Percentiles rank a stretch among this genome's conserved stretches.
phyloP scores from a whole-genome alignment of 2,113 vertebrate species.

The Takifugu flavidus region DNA sequence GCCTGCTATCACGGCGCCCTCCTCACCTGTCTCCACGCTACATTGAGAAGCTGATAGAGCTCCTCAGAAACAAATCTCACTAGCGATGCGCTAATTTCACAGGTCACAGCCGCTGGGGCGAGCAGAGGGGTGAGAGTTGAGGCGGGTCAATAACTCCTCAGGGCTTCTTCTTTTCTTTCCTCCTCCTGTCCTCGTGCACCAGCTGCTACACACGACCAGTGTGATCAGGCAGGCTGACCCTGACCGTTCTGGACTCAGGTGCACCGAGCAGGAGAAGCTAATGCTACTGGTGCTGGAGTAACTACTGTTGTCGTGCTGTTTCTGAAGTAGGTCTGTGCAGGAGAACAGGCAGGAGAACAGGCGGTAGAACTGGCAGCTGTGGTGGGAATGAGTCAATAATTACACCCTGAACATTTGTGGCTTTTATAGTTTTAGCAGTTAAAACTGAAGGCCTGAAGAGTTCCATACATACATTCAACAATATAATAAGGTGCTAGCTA shows the following conservation, averaged over 20 bases:
- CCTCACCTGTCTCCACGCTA: constrained; percentile 63
- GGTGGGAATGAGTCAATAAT: too few species aligned
- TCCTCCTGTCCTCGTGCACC: constrained; percentile 30
- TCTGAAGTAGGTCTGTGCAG: neutral
- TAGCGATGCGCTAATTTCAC: constrained; percentile 71
- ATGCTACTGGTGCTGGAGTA: constrained; percentile 4
- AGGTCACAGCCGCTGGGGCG: constrained; percentile 65
- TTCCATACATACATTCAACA: too few species aligned
- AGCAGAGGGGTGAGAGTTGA: constrained; percentile 60
- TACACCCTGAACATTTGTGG: too few species aligned
- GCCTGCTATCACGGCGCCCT: constrained; percentile 7
- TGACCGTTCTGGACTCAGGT: constrained; percentile 60
- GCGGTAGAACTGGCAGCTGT: neutral
- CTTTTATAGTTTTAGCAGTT: too few species aligned
- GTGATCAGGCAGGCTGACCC: constrained; percentile 66
- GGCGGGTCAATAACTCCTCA: constrained; percentile 70
- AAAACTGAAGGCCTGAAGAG: too few species aligned
- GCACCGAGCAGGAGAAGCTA: constrained; percentile 36
- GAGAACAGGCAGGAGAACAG: neutral
- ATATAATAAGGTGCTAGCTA: too few species aligned
- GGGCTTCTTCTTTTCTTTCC: constrained; percentile 58
- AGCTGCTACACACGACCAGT: constrained; percentile 65
- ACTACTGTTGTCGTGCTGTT: constrained; percentile 8
- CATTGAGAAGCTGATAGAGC: constrained; percentile 68
- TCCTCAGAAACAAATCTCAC: constrained; percentile 67